Conservation (phyloP, 2,888 invertebrate genomes). For the Tholera decimalis region DNA sequence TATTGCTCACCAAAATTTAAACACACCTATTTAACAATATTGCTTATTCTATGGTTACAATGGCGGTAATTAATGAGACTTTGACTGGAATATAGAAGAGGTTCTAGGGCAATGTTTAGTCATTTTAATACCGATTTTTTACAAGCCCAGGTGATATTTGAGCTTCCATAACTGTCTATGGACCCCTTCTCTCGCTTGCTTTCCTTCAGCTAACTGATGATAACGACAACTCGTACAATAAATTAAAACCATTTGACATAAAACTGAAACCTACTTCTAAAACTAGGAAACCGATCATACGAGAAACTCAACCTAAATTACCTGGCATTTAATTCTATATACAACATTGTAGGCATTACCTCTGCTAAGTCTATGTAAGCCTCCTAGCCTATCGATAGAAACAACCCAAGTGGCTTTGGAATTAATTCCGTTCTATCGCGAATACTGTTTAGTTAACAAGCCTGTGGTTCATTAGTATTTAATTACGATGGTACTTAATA, state of each 20-base stretch:
- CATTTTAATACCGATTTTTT: too few relatives aligned
- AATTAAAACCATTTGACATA: background rate
- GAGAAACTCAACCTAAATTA: slow-evolving; percentile 29
- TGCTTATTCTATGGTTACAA: too few relatives aligned
- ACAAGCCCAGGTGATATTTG: too few relatives aligned
- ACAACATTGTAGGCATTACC: slow-evolving; percentile 39
- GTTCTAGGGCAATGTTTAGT: too few relatives aligned
- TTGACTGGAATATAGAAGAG: too few relatives aligned
- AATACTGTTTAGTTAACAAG: slow-evolving; percentile 12
- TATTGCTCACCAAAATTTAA: too few relatives aligned
- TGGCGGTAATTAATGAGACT: too few relatives aligned
- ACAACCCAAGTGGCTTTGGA: slow-evolving; percentile 48
- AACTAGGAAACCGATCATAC: background rate
- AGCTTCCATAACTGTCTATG: too few relatives aligned
- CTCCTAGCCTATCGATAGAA: slow-evolving; percentile 42
- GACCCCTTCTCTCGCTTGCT: too few relatives aligned
- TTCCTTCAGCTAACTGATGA: too few relatives aligned
- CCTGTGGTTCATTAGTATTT: slow-evolving; percentile 12
- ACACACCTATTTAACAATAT: too few relatives aligned
- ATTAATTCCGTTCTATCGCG: slow-evolving; percentile 50
- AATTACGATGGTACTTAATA: background rate
- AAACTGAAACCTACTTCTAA: background rate
- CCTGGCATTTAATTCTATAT: slow-evolving; percentile 30
- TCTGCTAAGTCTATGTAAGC: slow-evolving; percentile 39
- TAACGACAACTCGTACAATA: too few relatives aligned